Base-by-base conservation (phyloP, 2,888 invertebrate genomes). In the Biston stratarius region DNA sequence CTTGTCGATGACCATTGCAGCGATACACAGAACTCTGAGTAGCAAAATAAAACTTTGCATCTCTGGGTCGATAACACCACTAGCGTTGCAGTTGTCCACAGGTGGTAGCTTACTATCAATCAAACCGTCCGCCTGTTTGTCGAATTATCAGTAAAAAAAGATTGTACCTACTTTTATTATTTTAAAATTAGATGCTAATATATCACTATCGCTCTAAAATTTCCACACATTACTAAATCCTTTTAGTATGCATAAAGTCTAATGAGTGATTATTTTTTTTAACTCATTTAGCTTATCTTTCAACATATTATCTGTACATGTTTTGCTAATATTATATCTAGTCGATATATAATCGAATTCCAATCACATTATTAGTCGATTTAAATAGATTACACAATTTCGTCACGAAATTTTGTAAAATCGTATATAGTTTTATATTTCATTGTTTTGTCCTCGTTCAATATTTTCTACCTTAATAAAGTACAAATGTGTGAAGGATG, bases 311-410 rank as follows among this genome's bases (percentile, higher is more conserved):
- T 52, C 48, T 40, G 9, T 55, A 40, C 49, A 56, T 45, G 24
- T 55, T 65, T 40, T 42, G 48, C 24, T 66, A 61, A 40, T 61
- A 44, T 9, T 34, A 51, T 36, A 45, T 45, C 49, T 38, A 51
- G 48, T 59, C n/a, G 36, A 40, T 14, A 24, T n/a, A 36, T 15
- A 61, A 68, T 69, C 62, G 47, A 53, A 70, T 73, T 67, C 69
- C 64, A 49, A 67, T 64, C 60, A 64, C 34, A 58, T 63, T 66
- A 57, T 48, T 63, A 42, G 14, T 58, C 40, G 56, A 64, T 53
- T 52, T 33, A 42, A 36, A 3, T 9, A 34, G 53, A 42, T 42
- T 5, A 33, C 42, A 59, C 58, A 24, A 8, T 59, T 47, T 47
- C 47, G 34, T 47, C 45, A 38, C 33, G 24, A 60, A 62, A 34